Conservation (phyloP, 2,113 vertebrate species). For the Megalops atlanticus region DNA sequence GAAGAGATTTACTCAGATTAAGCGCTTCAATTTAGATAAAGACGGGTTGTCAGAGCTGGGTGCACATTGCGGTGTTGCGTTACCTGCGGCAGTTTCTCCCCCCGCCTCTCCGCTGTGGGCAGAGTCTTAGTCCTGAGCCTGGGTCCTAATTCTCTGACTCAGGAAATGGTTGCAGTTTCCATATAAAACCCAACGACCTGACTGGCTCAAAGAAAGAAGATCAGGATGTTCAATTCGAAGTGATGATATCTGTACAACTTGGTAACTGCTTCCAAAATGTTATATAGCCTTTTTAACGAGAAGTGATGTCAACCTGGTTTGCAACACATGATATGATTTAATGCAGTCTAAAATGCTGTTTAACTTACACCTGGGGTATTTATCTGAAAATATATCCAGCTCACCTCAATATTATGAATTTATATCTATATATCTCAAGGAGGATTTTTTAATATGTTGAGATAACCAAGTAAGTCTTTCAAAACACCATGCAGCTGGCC, state of each 20-base stretch:
- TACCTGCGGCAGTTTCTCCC: conserved; percentile 15
- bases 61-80: conserved; percentile 18
- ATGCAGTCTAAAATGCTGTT: no score
- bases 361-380: no score
- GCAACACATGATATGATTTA: no score
- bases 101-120: conserved; percentile 14
- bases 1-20: not conserved
- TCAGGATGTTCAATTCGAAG: not conserved
- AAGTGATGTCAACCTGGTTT: conserved; percentile 12
- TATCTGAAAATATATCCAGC: no score
- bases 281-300: not conserved
- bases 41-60: conserved; percentile 17
- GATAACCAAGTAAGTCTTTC: no score
- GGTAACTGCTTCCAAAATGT: conserved; percentile 21
- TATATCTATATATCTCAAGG: no score
- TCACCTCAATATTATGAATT: no score
- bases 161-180: conserved; percentile 7
- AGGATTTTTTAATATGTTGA: no score
- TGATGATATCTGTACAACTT: not conserved
- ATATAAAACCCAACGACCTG: conserved; percentile 1
- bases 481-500: no score
- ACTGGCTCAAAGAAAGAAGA: conserved; percentile 17
- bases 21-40: conserved; percentile 18
- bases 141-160: not conserved
- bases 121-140: conserved; percentile 17